Conservation (phyloP, 2,888 invertebrate genomes). For the Magallana nippona region DNA sequence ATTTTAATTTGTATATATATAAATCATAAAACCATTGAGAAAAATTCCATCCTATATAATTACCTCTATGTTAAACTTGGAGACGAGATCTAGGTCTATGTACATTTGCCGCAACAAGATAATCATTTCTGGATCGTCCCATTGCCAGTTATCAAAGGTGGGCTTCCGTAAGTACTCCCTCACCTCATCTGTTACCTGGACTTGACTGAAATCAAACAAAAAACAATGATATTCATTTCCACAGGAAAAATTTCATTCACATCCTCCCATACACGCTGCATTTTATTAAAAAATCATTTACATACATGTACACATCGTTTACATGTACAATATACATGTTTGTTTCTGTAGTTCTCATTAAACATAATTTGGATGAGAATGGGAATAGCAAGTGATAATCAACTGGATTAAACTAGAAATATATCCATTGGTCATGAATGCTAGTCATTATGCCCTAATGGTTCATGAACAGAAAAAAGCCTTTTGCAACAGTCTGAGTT, state of each 20-base stretch:
- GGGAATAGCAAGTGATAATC: too few species aligned
- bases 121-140: conserved; percentile 90
- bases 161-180: conserved; percentile 85
- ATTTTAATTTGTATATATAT: background rate
- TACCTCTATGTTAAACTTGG: conserved; percentile 88
- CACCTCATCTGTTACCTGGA: conserved; percentile 84
- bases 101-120: conserved; percentile 90
- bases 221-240: too few species aligned
- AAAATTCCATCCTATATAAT: background rate
- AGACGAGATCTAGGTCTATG: conserved; percentile 87
- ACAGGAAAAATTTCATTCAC: too few species aligned
- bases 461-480: too few species aligned
- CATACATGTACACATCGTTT: background rate
- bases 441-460: too few species aligned
- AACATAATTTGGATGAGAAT: too few species aligned
- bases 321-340: background rate
- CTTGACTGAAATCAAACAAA: conserved; percentile 81
- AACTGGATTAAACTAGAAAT: too few species aligned
- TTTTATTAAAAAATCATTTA: background rate
- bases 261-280: background rate
- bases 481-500: too few species aligned
- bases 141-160: conserved; percentile 90
- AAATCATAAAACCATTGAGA: background rate
- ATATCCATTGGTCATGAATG: too few species aligned
- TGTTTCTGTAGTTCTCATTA: background rate